Conservation (phyloP, 2,113 vertebrate species). For the Chascanopsetta lugubris region DNA sequence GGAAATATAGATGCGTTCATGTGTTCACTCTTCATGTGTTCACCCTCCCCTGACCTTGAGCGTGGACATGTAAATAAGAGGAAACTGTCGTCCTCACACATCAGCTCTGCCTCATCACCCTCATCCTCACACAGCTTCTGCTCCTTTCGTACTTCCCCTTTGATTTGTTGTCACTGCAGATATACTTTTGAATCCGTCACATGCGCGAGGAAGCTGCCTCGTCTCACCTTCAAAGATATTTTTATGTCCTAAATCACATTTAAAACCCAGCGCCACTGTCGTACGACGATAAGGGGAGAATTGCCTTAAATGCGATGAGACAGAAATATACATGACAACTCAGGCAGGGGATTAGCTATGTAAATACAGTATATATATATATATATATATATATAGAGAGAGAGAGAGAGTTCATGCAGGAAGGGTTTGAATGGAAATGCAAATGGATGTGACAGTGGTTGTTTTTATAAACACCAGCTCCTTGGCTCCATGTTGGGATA, state of each 20-base stretch:
- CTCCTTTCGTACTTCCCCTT: conserved; percentile 3
- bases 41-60: too few relatives aligned
- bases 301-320: background rate
- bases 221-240: conserved; percentile 19
- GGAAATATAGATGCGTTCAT: too few relatives aligned
- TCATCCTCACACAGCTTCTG: conserved; percentile 25
- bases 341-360: too few relatives aligned
- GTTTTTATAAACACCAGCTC: conserved; percentile 4
- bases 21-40: too few relatives aligned
- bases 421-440: background rate
- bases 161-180: conserved; percentile 19
- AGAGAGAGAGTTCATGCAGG: background rate
- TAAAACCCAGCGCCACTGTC: background rate
- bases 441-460: background rate
- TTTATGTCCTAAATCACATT: conserved; percentile 10
- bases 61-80: too few relatives aligned
- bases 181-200: conserved; percentile 14
- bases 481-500: conserved; percentile 19
- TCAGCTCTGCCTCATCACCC: conserved; percentile 38
- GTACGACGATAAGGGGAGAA: background rate
- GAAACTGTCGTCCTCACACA: too few relatives aligned
- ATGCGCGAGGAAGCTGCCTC: conserved; percentile 9
- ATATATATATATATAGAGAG: background rate
- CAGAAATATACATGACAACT: background rate
- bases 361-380: too few relatives aligned